Conservation (phyloP, 2,888 invertebrate species). For the Lamproptera curius region DNA sequence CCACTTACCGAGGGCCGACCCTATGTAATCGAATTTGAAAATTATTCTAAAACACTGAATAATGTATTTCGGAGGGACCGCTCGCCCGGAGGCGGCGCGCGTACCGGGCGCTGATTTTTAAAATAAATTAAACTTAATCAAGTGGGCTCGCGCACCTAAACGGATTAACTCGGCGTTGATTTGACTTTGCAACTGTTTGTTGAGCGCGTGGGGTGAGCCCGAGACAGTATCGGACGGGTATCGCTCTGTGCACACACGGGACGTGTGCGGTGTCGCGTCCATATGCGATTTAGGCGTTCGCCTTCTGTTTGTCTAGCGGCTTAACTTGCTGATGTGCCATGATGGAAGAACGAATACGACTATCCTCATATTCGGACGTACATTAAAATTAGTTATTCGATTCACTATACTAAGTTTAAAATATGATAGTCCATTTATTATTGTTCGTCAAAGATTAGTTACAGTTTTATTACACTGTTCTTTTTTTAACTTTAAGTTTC, state of each 20-base stretch:
- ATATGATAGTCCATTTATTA: too few relatives aligned
- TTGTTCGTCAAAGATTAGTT: too few relatives aligned
- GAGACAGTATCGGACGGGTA: slow-evolving; percentile 56
- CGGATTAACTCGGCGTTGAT: slow-evolving; percentile 77
- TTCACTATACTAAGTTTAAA: too few relatives aligned
- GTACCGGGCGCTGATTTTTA: slow-evolving; percentile 72
- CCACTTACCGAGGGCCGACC: slow-evolving; percentile 73
- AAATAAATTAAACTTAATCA: slow-evolving; percentile 79
- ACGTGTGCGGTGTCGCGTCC: slow-evolving; percentile 1
- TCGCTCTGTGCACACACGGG: slow-evolving; percentile 31
- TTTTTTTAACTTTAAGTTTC: too few relatives aligned
- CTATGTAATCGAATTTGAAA: slow-evolving; percentile 79
- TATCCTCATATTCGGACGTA: too few relatives aligned
- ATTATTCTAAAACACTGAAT: slow-evolving; percentile 79
- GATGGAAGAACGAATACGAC: too few relatives aligned
- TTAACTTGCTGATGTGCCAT: neutral
- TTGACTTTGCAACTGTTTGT: slow-evolving; percentile 71
- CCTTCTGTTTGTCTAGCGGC: neutral
- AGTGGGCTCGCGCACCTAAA: slow-evolving; percentile 78
- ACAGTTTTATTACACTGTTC: too few relatives aligned
- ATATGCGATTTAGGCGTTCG: slow-evolving; percentile 5
- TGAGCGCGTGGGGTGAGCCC: slow-evolving; percentile 61
- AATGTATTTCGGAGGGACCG: slow-evolving; percentile 74
- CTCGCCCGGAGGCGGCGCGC: slow-evolving; percentile 63
- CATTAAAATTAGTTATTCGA: too few relatives aligned